Base-by-base conservation (phyloP, 2,113 vertebrate genomes). In the Phylloscopus trochiloides region DNA sequence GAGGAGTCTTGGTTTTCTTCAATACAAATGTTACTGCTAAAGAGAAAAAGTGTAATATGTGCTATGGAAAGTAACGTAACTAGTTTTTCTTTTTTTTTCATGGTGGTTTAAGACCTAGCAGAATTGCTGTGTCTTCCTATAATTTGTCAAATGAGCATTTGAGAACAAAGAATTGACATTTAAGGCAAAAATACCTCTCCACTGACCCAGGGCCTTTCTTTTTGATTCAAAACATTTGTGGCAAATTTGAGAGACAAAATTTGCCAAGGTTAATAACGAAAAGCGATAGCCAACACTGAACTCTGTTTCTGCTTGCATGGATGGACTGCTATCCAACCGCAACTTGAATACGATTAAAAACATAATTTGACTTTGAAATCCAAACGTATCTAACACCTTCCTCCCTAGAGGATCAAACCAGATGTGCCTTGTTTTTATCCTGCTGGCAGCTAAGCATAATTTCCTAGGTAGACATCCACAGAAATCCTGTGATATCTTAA, bases 321-420 rank as follows among this genome's bases (percentile, higher is more conserved):
- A 55, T 83, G 92, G 87, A 94, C 81, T 83, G 71, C 50, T 92
- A 86, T 88, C 68, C 86, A 88, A 88, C 74, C 9, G 3, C 75
- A 95, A 83, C 83, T 45, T 70, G 70, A 92, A 93, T 82, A 40
- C 0, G 14, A 88, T 95, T 95, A 94, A 90, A 96, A 94, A 72
- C 70, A 86, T 90, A 81, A 90, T 92, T 91, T 92, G 73, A 86
- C 87, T 94, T 95, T 90, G 85, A 95, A 93, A 94, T 86, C 90
- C 48, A 81, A 92, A 88, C 7, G 6, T 89, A 91, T 91, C 91
- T 78, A 90, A 54, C 86, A 94, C 90, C 81, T 93, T 95, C 58
- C 31, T 94, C 90, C 77, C 88, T 66, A 38, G 88, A 73, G 91
- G 58, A 52, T 38, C 32, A 71, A 97, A 78, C 89, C 91, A 97